Percentiles rank a stretch among this genome's conserved stretches.
Conservation (phyloP, 2,888 invertebrate species). For the Pyrgus malvae region DNA sequence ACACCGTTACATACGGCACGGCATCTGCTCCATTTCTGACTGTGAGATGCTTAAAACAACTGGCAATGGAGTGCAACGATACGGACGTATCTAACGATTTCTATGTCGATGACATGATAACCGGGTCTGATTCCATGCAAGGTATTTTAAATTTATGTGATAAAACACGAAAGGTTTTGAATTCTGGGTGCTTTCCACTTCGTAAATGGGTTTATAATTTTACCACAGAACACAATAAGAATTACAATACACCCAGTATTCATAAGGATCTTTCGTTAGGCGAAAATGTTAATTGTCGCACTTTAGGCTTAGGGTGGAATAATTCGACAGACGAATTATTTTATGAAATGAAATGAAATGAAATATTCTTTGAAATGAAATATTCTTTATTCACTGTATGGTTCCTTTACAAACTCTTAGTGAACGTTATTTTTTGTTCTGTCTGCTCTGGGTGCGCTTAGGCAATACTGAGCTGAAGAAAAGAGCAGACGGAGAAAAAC, state of each 20-base stretch:
- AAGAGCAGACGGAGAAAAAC: no score
- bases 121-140: constrained; percentile 26
- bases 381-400: no score
- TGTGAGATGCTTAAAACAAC: constrained; percentile 31
- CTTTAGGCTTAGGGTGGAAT: constrained; percentile 29
- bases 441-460: no score
- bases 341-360: no score
- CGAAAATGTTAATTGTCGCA: constrained; percentile 23
- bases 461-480: no score
- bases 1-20: constrained; percentile 35
- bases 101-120: constrained; percentile 38
- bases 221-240: background rate
- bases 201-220: constrained; percentile 23
- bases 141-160: constrained; percentile 7
- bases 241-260: background rate
- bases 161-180: background rate
- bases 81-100: constrained; percentile 28
- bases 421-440: no score
- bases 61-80: constrained; percentile 33
- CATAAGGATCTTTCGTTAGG: constrained; percentile 10
- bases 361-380: no score
- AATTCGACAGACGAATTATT: constrained; percentile 24
- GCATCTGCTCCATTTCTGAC: constrained; percentile 35
- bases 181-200: constrained; percentile 23
- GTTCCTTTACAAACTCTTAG: no score